phyloP scores from a whole-genome alignment of 2,888 invertebrate species.

The Aphodius sticticus region DNA sequence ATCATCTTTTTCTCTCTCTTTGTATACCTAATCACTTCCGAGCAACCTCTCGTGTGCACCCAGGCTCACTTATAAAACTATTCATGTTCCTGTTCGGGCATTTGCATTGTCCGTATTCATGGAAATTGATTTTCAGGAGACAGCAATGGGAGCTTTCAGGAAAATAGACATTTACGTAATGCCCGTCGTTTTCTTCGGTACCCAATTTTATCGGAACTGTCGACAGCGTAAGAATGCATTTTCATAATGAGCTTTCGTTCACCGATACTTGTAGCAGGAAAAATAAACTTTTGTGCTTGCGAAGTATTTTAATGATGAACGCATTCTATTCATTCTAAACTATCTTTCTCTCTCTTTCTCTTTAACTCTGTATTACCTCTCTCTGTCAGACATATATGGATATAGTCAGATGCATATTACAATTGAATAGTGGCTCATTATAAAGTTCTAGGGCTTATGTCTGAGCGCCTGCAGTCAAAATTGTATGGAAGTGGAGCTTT shows the following conservation, averaged over 20 bases:
- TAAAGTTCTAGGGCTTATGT: not conserved
- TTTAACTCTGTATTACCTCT: not conserved
- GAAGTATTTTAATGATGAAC: not conserved
- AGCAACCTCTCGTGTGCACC: not conserved
- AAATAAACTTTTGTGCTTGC: not conserved
- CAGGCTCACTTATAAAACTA: no score
- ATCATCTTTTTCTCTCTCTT: not conserved
- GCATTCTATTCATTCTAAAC: not conserved
- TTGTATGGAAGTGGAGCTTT: not conserved
- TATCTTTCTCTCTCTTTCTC: no score
- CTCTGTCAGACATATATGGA: not conserved
- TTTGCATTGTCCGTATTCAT: not conserved
- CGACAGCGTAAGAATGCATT: not conserved
- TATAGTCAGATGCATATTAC: not conserved
- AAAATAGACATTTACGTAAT: conserved; percentile 4
- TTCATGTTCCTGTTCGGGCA: not conserved
- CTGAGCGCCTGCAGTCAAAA: not conserved
- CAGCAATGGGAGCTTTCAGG: not conserved
- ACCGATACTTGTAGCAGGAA: not conserved
- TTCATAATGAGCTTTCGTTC: not conserved
- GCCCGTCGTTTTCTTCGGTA: not conserved
- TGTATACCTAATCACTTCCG: not conserved
- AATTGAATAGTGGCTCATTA: not conserved
- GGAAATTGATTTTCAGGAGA: conserved; percentile 4
- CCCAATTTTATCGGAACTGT: not conserved